Evolutionary conservation across 2,797 vertebrate genomes (phyloP), one percentile per base, ranked within the genome.

Genomic region (Moxostoma hubbsi): DNA sequence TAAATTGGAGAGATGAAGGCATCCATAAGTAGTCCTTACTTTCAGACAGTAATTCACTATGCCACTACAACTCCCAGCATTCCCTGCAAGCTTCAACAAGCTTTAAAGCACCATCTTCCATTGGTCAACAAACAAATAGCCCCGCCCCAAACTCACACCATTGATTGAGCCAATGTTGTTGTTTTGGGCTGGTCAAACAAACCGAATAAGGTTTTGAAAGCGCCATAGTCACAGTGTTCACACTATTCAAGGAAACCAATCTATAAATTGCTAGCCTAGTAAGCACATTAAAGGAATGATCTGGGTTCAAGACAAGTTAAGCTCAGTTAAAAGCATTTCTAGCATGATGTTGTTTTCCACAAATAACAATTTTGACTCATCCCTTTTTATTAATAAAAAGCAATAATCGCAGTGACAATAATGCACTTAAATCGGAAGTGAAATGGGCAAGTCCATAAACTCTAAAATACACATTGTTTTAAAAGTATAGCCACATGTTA

Each of bases 11-110:
- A 54, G n/a, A 46, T 16, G 43, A 46, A 67, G 47, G 47, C 63
- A 67, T 75, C 36, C 5, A 53, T 58, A 6, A 24, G 36, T 75
- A 46, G 36, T 57, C 1, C 43, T 67, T 76, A 58, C 10, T 66
- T 47, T 57, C 13, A 58, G 63, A 36, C 36, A 71, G 59, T 55
- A 24, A 55, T 46, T 16, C 43, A 71, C 50, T 59, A 54, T 2
- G 11, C 50, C n/a, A 49, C 57, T 62, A 13, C 6, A 51, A 36
- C 10, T 81, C 73, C 73, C 24, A 80, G 50, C 36, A 67, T 80
- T 59, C 18, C 47, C 5, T 67, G 43, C 73, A 11, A 12, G 50
- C 1, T 8, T 66, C 50, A 59, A 51, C 51, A 45, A 16, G 4
- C 9, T 57, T 12, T 57, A 3, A 36, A 36, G 36, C 36, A 36